Evolutionary conservation across 2,113 vertebrate genomes (phyloP), one percentile per base, ranked within the genome.

Genomic region (Channa maculata): DNA sequence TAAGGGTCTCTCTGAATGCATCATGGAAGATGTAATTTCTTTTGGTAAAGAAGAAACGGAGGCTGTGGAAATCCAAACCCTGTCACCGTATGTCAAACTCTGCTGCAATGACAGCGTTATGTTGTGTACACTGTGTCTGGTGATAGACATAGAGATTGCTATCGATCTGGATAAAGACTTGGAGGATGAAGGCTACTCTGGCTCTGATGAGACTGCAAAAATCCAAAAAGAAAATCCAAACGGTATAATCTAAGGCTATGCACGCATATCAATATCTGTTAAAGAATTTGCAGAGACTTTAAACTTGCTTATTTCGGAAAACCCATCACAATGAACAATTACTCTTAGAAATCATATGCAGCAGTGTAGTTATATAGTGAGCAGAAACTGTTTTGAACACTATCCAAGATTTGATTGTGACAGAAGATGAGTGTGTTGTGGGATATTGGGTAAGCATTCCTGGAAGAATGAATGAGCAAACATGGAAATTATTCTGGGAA

Each of bases 51-150:
- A 3, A 12, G 15, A 65, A 8, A 46, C 71, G 11, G 14, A 77
- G 3, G 58, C 4, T 13, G 83, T 94, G 69, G 54, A 86, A 6
- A 81, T 94, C 60, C 69, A 43, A 0, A 43, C 4, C 34, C 49
- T 92, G 11, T 54, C 64, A 11, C 70, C 93, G 5, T 53, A 90
- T 69, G 87, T 95, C 3, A 86, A 88, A 0, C 86, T 96, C 57
- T 94, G 92, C 77, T 96, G 95, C 69, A 13, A 60, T 8, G 76
- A 89, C 0, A 0, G 0, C 0, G 46, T 4, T 2, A 1, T 5
- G 52, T 4, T 65, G 11, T 98, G 96, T 15, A 53, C 37, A 4
- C 88, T 95, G 5, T 98, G 96, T 55, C 88, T 98, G 70, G 81
- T 82, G 50, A 92, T 96, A 60, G 61, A 66, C 1, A 24, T 90